These are phyloP conservation scores for Rotaria sp. DNA, from an alignment of 2,888 invertebrate genomes.

Conservation along the genomic window DNA sequence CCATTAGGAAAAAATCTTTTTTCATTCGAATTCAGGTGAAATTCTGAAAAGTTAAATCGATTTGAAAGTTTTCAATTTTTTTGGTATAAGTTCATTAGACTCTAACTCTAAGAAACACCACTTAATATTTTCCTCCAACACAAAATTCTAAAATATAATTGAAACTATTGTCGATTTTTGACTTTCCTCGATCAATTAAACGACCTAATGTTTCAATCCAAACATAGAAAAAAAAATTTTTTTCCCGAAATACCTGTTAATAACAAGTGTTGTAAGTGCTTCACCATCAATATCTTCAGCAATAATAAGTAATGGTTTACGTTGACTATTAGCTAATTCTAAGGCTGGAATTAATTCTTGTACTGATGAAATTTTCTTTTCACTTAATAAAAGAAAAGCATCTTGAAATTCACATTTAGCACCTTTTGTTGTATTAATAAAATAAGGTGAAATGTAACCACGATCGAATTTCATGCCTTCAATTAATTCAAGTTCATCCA, in stretches of 20 bases:
- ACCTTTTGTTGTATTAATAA: slow-evolving; percentile 91
- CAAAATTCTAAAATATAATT: too few species aligned
- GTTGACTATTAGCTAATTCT: slow-evolving; percentile 82
- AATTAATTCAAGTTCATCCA: slow-evolving; percentile 82
- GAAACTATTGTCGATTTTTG: too few species aligned
- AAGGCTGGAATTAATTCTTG: slow-evolving; percentile 94
- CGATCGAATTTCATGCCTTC: slow-evolving; percentile 99
- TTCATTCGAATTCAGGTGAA: too few species aligned
- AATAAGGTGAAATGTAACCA: slow-evolving; percentile 98
- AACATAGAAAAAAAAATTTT: too few species aligned
- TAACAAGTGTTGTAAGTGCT: slow-evolving; percentile 81
- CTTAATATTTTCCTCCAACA: too few species aligned
- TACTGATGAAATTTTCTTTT: slow-evolving; percentile 93
- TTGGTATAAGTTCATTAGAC: too few species aligned
- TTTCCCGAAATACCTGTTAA: slow-evolving; percentile 60
- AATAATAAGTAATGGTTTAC: slow-evolving; percentile 85
- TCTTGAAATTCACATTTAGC: slow-evolving; percentile 97
- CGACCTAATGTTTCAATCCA: too few species aligned
- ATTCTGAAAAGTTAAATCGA: too few species aligned
- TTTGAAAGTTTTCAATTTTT: too few species aligned
- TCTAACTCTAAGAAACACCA: too few species aligned
- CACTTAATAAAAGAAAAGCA: slow-evolving; percentile 80
- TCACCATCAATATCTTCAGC: slow-evolving; percentile 94
- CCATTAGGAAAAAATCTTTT: too few species aligned
- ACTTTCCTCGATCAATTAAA: too few species aligned